These are phyloP conservation scores for Hypotaenidia philippensis DNA, from an alignment of 2,797 vertebrate genomes.

Conservation along the genomic window DNA sequence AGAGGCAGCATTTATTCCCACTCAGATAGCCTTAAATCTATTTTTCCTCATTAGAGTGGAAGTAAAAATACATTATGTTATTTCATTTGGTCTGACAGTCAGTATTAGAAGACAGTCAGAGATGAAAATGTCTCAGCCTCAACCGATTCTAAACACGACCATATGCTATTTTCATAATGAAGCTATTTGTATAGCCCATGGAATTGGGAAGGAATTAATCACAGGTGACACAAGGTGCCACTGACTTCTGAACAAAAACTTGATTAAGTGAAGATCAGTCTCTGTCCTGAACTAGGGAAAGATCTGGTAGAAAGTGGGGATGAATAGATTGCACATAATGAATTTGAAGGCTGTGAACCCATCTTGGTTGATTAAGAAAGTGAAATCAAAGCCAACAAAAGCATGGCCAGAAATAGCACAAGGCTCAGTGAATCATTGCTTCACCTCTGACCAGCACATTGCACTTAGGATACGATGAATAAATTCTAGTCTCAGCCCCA, in stretches of 20 bases:
- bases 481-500: fast-evolving
- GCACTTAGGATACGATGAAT: fast-evolving
- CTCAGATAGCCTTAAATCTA: neutral
- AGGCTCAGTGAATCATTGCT: neutral
- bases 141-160: neutral
- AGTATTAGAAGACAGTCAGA: neutral
- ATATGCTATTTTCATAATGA: neutral
- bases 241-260: neutral
- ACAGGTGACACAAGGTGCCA: constrained; percentile 10
- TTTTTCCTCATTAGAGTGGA: constrained; percentile 12
- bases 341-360: constrained; percentile 10
- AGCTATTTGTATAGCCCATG: neutral
- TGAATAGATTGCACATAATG: neutral
- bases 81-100: neutral
- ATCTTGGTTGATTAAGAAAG: constrained; percentile 21
- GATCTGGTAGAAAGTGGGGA: neutral
- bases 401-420: neutral
- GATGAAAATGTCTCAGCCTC: neutral
- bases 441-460: neutral
- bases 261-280: constrained; percentile 23
- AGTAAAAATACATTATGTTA: neutral
- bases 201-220: constrained; percentile 17
- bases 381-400: constrained; percentile 23
- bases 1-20: neutral
- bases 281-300: neutral